Evolutionary conservation across 1,140 invertebrate species (phyloP), one percentile per base, ranked within the genome.

Genomic region (Zaprionus gabonicus): DNA sequence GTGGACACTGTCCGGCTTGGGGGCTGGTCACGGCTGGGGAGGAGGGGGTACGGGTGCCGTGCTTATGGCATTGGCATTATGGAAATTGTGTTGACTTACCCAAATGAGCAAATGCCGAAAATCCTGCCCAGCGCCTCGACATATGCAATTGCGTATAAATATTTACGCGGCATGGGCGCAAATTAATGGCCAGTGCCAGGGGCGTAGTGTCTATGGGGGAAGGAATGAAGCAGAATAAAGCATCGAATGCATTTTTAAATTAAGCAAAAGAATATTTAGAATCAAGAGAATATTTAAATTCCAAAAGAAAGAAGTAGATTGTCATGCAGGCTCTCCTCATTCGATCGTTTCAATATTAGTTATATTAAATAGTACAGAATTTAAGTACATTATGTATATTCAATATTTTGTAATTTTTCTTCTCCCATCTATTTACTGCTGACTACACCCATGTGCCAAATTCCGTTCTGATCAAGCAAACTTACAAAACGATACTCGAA

Each of bases 61-160:
- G 58, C 57, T 69, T 63, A 57, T 71, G 51, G 60, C 57, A 74
- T 69, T 62, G 60, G 63, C 67, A 79, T 88, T 88, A 90, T 88
- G 85, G 78, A 85, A 88, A 84, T 90, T 78, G 65, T 88, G 85
- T 88, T 88, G 81, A 88, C 85, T 84, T 82, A 78, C 79, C 80
- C 85, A 90, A 90, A 90, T 90, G 84, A 84, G 85, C 78, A 90
- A 84, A 90, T 85, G 65, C 81, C 81, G 68, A 59, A 77, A 79
- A 70, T 72, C 66, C 77, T 56, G 51, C 62, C 67, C 77, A 65
- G 57, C 53, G 62, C 67, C 64, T 73, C 72, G 58, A 74, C 81
- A 88, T 80, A 79, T 90, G 85, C 71, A 73, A 81, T 84, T 90
- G 81, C 73, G 71, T 84, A 90, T 84, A 90, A 88, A 88, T 88